A percentile compares a stretch with the other conserved stretches of the same genome.
phyloP scores from a whole-genome alignment of 2,113 vertebrate genomes.

The Myanophis thanlyinensis region DNA sequence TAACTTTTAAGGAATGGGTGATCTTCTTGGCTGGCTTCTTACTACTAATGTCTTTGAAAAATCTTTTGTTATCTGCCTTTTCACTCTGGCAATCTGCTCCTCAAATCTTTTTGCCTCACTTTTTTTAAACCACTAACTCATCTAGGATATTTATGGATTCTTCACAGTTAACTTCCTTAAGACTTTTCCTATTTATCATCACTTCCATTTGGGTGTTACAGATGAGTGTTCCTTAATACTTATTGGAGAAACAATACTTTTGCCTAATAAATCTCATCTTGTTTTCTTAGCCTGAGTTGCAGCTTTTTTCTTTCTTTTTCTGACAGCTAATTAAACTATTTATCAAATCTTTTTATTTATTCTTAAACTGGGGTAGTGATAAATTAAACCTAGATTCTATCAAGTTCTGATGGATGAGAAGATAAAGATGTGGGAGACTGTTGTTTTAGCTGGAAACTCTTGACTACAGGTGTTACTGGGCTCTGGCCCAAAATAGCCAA shows the following conservation, averaged over 20 bases:
- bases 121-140: neutral
- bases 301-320: constrained; percentile 51
- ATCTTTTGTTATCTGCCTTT: neutral
- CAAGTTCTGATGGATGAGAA: constrained; percentile 61
- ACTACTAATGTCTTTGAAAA: neutral
- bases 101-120: neutral
- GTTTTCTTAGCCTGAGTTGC: constrained; percentile 52
- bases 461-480: constrained; percentile 60
- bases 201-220: neutral
- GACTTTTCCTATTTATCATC: constrained; percentile 27
- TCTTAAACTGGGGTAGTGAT: constrained; percentile 54
- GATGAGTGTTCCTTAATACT: constrained; percentile 23
- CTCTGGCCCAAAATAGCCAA: constrained; percentile 46
- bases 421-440: constrained; percentile 63
- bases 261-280: constrained; percentile 55
- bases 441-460: constrained; percentile 68
- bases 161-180: neutral
- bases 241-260: constrained; percentile 60
- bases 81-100: neutral
- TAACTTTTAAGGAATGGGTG: neutral
- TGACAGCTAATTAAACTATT: constrained; percentile 68
- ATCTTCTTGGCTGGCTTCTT: neutral
- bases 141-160: neutral
- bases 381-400: constrained; percentile 59
- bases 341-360: constrained; percentile 57